These are phyloP conservation scores for Neodon shergylaensis DNA, from an alignment of 2,113 vertebrate genomes.

Conservation along the genomic window DNA sequence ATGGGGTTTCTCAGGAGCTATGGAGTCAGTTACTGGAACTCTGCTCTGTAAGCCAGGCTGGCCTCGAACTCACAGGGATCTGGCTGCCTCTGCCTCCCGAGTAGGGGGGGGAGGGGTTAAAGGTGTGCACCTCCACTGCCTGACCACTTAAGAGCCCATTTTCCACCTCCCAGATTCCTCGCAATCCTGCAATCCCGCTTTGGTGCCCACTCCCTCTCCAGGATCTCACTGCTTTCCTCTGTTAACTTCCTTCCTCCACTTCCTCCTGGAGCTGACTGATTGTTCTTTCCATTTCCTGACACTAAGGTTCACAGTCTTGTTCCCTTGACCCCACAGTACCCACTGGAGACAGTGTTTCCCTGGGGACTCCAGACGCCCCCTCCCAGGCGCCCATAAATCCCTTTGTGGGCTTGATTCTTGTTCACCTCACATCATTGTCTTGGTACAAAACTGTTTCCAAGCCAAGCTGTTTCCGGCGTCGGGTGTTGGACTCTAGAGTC, in stretches of 20 bases:
- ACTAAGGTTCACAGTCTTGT: background rate
- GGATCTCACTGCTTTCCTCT: background rate
- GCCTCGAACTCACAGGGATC: background rate
- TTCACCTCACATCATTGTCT: background rate
- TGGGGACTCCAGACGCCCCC: too few species aligned
- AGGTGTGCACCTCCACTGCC: background rate
- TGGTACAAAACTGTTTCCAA: rapidly evolving
- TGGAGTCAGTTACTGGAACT: background rate
- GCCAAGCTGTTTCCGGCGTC: background rate
- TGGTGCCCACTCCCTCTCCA: background rate
- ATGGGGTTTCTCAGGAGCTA: background rate
- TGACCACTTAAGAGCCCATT: background rate
- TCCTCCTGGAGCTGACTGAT: background rate
- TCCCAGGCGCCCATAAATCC: rapidly evolving
- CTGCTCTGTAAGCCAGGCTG: background rate
- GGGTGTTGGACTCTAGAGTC: too few species aligned
- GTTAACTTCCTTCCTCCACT: background rate
- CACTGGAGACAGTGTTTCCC: background rate
- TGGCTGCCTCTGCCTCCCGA: background rate
- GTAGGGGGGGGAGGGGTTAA: background rate
- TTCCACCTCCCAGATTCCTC: background rate
- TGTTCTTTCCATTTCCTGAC: background rate
- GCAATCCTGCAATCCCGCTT: background rate
- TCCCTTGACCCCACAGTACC: background rate
- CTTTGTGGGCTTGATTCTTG: too few species aligned